Conservation (phyloP, 2,113 vertebrate genomes). For the Pyrgilauda ruficollis region DNA sequence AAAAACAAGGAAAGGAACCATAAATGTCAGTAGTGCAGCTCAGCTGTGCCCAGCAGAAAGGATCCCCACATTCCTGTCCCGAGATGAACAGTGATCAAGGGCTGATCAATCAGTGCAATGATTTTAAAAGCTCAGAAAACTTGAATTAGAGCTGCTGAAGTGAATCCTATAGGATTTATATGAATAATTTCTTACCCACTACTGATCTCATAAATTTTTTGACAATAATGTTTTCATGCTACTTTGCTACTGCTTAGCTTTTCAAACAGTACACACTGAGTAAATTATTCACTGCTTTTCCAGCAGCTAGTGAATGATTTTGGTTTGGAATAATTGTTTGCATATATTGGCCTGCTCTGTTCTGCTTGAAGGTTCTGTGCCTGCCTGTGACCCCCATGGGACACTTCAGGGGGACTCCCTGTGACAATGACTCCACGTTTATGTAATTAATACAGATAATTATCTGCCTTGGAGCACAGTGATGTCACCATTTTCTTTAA, state of each 20-base stretch:
- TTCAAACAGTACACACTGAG: neutral
- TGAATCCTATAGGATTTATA: neutral
- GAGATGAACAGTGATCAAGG: neutral
- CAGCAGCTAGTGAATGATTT: neutral
- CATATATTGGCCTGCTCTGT: neutral
- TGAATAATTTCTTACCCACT: constrained; percentile 28
- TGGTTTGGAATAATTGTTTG: neutral
- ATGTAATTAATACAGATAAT: neutral
- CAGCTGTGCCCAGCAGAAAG: neutral
- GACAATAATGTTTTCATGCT: constrained; percentile 2
- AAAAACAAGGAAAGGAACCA: neutral
- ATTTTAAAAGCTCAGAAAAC: neutral
- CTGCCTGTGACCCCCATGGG: neutral
- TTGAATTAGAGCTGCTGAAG: neutral
- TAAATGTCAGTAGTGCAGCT: neutral
- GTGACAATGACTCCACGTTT: neutral
- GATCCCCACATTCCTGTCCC: neutral
- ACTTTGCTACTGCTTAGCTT: constrained; percentile 1
- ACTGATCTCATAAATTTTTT: constrained; percentile 12
- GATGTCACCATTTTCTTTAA: neutral
- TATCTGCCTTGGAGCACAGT: neutral
- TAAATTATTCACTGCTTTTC: constrained; percentile 4
- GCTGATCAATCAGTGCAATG: neutral
- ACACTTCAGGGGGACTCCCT: neutral
- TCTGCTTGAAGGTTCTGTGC: neutral